Conservation (phyloP, 2,888 invertebrate genomes). For the Lutraria lutraria region DNA sequence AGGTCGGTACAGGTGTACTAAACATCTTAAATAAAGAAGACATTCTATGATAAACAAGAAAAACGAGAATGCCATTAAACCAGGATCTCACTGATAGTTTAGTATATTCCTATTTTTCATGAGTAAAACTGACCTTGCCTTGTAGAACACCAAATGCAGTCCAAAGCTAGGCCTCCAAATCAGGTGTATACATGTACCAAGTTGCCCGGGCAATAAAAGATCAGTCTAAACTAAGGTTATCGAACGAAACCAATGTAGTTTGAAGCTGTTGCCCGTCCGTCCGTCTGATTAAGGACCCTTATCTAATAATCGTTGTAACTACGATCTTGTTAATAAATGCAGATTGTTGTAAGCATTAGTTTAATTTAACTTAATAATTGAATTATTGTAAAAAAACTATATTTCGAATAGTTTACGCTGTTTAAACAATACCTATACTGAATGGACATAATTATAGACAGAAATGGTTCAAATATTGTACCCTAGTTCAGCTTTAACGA, state of each 20-base stretch:
- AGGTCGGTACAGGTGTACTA: conserved; percentile 63
- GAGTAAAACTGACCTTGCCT: not conserved
- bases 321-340: too few relatives aligned
- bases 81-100: not conserved
- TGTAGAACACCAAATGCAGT: not conserved
- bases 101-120: not conserved
- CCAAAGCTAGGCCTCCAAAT: not conserved
- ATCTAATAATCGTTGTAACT: too few relatives aligned
- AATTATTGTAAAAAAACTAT: too few relatives aligned
- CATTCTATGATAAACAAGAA: not conserved
- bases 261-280: too few relatives aligned
- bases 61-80: not conserved
- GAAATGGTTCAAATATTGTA: too few relatives aligned
- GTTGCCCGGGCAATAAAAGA: not conserved
- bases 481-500: too few relatives aligned
- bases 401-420: too few relatives aligned
- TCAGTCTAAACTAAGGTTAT: not conserved
- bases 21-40: conserved; percentile 52
- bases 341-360: too few relatives aligned
- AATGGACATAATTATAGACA: too few relatives aligned
- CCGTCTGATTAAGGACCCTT: too few relatives aligned
- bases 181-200: not conserved
- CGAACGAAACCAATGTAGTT: not conserved
- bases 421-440: too few relatives aligned
- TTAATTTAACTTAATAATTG: too few relatives aligned